Conservation (phyloP, 2,888 invertebrate genomes). For the Lottia gigantea region DNA sequence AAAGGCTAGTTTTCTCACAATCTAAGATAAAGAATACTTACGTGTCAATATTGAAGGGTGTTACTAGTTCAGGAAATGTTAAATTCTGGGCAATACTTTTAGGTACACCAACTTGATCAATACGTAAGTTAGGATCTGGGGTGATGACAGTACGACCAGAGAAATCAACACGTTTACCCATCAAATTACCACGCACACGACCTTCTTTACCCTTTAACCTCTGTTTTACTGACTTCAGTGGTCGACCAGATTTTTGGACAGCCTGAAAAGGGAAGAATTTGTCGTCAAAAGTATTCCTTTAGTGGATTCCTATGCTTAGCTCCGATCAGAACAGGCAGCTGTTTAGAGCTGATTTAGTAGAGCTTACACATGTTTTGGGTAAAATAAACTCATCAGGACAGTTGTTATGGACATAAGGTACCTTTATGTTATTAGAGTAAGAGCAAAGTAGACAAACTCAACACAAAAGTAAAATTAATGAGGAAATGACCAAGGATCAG, state of each 20-base stretch:
- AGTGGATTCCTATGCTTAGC: no score
- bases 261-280: conserved; percentile 71
- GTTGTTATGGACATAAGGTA: no score
- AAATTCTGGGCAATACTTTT: conserved; percentile 98
- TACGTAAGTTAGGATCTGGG: conserved; percentile 77
- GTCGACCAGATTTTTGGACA: conserved; percentile 99
- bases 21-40: no score
- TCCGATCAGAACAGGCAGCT: no score
- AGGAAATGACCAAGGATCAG: not conserved
- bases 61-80: conserved; percentile 99
- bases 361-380: no score
- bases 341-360: no score
- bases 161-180: conserved; percentile 99
- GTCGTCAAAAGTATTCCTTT: not conserved
- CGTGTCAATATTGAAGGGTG: conserved; percentile 98
- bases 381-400: no score
- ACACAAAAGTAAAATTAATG: no score
- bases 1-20: no score
- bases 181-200: conserved; percentile 97
- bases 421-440: no score
- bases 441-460: not conserved
- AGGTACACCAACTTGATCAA: conserved; percentile 97
- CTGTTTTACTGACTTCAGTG: conserved; percentile 96
- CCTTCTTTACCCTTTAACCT: conserved; percentile 98
- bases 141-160: conserved; percentile 94